Base-by-base conservation (phyloP, 2,888 invertebrate genomes). In the Eristalis tenax region DNA sequence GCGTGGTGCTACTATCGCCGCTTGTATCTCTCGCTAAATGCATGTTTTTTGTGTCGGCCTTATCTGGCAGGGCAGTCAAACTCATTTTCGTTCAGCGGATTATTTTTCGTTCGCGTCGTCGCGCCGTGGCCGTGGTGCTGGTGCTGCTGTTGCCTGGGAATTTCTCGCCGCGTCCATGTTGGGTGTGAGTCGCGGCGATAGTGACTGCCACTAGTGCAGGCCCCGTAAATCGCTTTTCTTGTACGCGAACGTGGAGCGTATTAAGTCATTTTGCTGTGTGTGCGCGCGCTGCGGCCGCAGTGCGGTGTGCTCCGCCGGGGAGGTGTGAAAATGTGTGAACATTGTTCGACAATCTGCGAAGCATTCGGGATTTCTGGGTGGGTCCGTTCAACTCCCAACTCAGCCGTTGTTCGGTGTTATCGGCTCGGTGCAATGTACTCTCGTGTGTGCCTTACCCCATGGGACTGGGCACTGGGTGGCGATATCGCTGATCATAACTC, bases 311-410 rank as follows among this genome's bases (percentile, higher is more conserved):
- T 40, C 66, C 56, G 43, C 57, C 18, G 50, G 18, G 28, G 71
- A 87, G 87, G 87, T 87, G 79, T 87, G 87, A 87, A 87, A 87
- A 83, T 87, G 83, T 87, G 83, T 83, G 87, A 83, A 79, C 87
- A 83, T 87, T 83, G 87, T 83, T 83, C 83, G 80, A 83, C 71
- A 59, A 87, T 79, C 70, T 50, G 61, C 35, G 56, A 83, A 56
- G 75, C 80, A 83, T 83, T 71, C 78, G 71, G 83, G 87, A 83
- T 83, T 50, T 64, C 32, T 87, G 87, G 87, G 87, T 87, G 76
- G 87, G 87, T 87, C 83, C 83, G 75, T 86, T 85, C 81, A 81
- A 68, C 73, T 85, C 73, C 50, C 18, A 50, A 50, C 50, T 5
- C 8, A 18, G 8, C 50, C 50, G 50, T 50, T 50, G 50, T 18